phyloP scores from a whole-genome alignment of 2,797 vertebrate genomes.

The Loris lydekkerianus region DNA sequence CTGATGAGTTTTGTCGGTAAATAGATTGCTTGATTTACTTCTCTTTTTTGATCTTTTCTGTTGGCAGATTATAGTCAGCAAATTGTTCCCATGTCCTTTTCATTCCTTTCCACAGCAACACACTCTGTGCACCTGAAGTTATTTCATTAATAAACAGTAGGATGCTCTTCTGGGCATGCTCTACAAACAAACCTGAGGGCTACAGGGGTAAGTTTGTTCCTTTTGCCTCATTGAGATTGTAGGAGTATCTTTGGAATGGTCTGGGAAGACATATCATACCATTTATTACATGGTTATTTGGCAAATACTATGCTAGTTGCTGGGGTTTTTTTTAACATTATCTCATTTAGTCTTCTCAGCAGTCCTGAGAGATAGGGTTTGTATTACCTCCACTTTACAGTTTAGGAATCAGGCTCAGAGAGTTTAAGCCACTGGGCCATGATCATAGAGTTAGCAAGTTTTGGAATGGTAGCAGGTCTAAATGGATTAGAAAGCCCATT shows the following conservation, averaged over 20 bases:
- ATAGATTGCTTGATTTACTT: conserved; percentile 46
- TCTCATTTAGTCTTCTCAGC: conserved; percentile 22
- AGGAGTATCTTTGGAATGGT: background rate
- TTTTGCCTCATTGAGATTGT: conserved; percentile 21
- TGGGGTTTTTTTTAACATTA: background rate
- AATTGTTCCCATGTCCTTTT: conserved; percentile 61
- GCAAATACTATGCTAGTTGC: background rate
- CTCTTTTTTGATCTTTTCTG: background rate
- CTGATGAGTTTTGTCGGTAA: conserved; percentile 98
- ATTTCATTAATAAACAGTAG: conserved; percentile 96
- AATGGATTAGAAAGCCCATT: background rate
- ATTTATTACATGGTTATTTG: background rate
- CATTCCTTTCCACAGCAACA: conserved; percentile 91
- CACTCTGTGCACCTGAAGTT: conserved; percentile 97
- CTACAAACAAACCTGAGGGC: conserved; percentile 98
- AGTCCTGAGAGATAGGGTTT: background rate
- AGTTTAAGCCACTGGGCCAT: background rate
- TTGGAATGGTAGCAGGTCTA: background rate
- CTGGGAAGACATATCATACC: background rate
- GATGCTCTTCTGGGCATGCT: conserved; percentile 99
- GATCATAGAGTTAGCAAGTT: background rate
- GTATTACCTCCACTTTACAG: background rate
- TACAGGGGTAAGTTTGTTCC: conserved; percentile 93
- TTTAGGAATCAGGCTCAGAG: conserved; percentile 16
- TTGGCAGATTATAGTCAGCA: background rate